phyloP scores from a whole-genome alignment of 1,140 invertebrate genomes.

The Cydia splendana region DNA sequence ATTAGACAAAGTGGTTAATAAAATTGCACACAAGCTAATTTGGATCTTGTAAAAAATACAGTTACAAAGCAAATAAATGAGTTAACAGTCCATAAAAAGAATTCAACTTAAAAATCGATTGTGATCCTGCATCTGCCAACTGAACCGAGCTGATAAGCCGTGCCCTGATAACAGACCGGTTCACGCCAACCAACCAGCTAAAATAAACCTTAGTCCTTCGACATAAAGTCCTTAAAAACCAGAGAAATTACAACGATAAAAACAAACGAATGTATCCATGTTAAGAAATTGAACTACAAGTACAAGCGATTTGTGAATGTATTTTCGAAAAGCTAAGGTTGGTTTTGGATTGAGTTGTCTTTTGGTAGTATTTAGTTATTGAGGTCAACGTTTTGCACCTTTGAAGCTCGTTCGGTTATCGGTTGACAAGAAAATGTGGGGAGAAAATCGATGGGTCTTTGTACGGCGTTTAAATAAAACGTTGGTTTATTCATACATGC shows the following conservation, averaged over 20 bases:
- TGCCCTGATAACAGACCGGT: conserved; percentile 37
- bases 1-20: no score
- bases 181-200: not conserved
- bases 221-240: not conserved
- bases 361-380: conserved; percentile 44
- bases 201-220: conserved; percentile 33
- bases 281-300: conserved; percentile 7
- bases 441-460: conserved; percentile 41
- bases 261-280: conserved; percentile 18
- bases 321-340: not conserved
- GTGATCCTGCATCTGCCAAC: conserved; percentile 45
- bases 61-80: conserved; percentile 29
- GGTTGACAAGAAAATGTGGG: conserved; percentile 54
- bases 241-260: conserved; percentile 10
- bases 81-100: conserved; percentile 1
- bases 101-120: conserved; percentile 51
- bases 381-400: conserved; percentile 66
- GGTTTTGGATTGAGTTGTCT: not conserved
- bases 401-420: conserved; percentile 60
- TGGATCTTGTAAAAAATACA: not conserved
- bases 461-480: conserved; percentile 4
- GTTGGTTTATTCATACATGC: conserved; percentile 10
- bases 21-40: no score
- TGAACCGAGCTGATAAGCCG: conserved; percentile 51
- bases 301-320: not conserved